phyloP scores from a whole-genome alignment of 2,113 vertebrate genomes.

The Menura novaehollandiae region DNA sequence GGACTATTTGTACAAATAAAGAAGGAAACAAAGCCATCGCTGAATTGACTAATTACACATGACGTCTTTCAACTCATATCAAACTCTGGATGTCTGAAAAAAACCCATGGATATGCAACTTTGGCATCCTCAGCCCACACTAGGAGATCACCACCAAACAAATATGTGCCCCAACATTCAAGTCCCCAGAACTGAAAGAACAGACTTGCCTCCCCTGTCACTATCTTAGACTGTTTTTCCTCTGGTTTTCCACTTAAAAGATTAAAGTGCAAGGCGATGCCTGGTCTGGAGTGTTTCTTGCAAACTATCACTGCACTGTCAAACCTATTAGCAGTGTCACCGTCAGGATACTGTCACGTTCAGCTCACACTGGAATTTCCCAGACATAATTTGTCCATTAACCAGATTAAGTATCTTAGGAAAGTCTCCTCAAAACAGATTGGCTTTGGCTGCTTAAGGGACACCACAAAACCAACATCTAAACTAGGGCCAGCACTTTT shows the following conservation, averaged over 20 bases:
- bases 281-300: neutral
- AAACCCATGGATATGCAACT: fast-evolving
- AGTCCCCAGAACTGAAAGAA: neutral
- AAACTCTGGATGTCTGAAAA: neutral
- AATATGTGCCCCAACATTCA: neutral
- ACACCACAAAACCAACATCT: neutral
- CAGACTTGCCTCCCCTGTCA: neutral
- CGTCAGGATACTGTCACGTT: neutral
- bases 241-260: neutral
- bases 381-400: conserved; percentile 24
- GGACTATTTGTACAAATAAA: neutral
- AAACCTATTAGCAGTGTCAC: neutral
- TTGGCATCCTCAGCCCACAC: too few relatives aligned
- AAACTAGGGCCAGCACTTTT: neutral
- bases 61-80: neutral
- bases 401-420: conserved; percentile 33
- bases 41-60: neutral
- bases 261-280: fast-evolving
- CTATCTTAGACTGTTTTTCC: neutral
- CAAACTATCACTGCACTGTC: neutral
- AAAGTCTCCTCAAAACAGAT: conserved; percentile 41
- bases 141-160: neutral
- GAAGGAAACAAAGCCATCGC: neutral
- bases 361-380: neutral
- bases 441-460: conserved; percentile 18